A percentile compares a stretch with the other conserved stretches of the same genome.
phyloP scores from a whole-genome alignment of 2,113 vertebrate species.

The Thomomys bottae region DNA sequence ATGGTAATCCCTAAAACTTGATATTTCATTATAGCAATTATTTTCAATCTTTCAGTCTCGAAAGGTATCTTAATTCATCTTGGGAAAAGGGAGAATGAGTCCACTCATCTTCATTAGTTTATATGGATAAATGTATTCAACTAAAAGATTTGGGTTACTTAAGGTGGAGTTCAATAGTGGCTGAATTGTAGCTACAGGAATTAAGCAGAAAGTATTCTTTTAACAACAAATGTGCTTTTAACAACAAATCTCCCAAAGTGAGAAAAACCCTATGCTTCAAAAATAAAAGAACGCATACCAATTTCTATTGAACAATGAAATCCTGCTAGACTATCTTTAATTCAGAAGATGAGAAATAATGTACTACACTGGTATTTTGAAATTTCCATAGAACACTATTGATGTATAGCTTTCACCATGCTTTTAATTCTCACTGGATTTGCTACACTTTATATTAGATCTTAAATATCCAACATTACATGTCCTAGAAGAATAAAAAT shows the following conservation, averaged over 20 bases:
- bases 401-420: neutral
- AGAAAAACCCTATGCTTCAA: slow-evolving; percentile 35
- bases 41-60: neutral
- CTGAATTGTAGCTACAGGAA: neutral
- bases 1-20: neutral
- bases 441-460: slow-evolving; percentile 29
- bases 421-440: slow-evolving; percentile 43
- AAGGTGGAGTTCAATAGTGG: neutral
- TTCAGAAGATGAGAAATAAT: slow-evolving; percentile 48
- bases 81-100: neutral
- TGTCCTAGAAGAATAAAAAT: slow-evolving; percentile 71
- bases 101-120: slow-evolving; percentile 8
- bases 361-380: slow-evolving; percentile 44
- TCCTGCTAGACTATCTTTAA: neutral
- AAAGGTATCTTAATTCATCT: neutral
- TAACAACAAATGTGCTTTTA: neutral
- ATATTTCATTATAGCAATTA: neutral
- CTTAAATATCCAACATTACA: slow-evolving; percentile 41
- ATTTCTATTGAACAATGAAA: slow-evolving; percentile 55
- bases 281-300: slow-evolving; percentile 14
- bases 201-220: neutral
- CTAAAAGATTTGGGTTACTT: neutral
- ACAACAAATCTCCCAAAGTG: slow-evolving; percentile 10
- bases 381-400: slow-evolving; percentile 14
- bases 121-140: neutral